Evolutionary conservation across 2,888 invertebrate species (phyloP), one percentile per base, ranked within the genome.

Genomic region (Hemistola chrysoprasaria): DNA sequence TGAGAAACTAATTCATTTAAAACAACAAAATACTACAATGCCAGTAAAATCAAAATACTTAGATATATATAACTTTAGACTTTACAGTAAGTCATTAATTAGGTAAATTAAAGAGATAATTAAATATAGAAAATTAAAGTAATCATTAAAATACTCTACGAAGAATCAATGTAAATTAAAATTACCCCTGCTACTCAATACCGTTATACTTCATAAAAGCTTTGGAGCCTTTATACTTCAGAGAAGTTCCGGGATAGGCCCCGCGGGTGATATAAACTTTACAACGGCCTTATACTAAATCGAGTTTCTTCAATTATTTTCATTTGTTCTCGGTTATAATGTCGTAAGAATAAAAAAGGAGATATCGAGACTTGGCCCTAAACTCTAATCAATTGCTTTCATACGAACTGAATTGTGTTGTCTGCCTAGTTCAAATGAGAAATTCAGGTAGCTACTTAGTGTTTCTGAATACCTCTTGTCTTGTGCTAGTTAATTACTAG

Each of bases 191-290:
- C 11, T 35, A 38, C 28, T 27, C 34, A 24, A 41, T 47, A 40
- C 33, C 32, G 30, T 41, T 30, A 21, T 38, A 31, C 35, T 41
- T 31, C 31, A 40, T 47, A 45, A 40, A 42, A 37, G 35, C 34
- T 16, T 16, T 33, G 46, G 50, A 56, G 53, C 50, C 42, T 50
- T 52, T 47, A 53, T 30, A 53, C 59, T 62, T 65, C 52, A 57
- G 59, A 59, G 51, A 48, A 60, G 62, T 62, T 66, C 62, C 53
- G 51, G 54, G 40, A 38, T 55, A 49, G 49, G 56, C 56, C 69
- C 59, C 62, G 30, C 44, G 62, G 68, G 64, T 47, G 31, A 57
- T 60, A 56, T 61, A 56, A 62, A 67, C 59, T 67, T 64, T 58
- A 59, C 59, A 63, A 58, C 56, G 51, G 53, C 56, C 56, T 60